Base-by-base conservation (phyloP, 1,140 invertebrate species). In the Eulimnadia texana region DNA sequence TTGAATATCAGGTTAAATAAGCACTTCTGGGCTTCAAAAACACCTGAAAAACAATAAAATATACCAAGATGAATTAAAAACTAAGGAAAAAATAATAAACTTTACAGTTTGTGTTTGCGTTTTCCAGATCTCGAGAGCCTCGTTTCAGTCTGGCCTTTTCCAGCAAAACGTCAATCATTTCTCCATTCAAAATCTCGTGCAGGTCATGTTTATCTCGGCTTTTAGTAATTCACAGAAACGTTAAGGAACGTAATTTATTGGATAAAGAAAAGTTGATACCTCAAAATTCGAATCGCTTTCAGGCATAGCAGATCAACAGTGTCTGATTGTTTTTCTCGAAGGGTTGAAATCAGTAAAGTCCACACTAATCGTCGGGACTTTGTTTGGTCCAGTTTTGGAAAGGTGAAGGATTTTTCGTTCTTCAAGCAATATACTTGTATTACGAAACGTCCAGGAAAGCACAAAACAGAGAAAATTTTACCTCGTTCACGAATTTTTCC, bases 1-100 rank as follows among this genome's bases (percentile, higher is more conserved):
- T 94, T 90, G 70, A 82, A 94, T 52, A 93, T 76, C 50, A 95
- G 73, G 74, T 97, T 97, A 69, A 88, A 93, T 2, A 96, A 71
- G 69, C 90, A 84, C 74, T 95, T 97, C 52, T 90, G 72, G 0
- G 88, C 83, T 73, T 94, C 91, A 6, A 86, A 69, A 11, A 78
- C 78, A 64, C 82, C 82, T 42, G 33, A 42, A 9, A 42, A 6
- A 42, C 6, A 9, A 42, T 6, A 9, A 9, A 16, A 42, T 42
- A 42, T 42, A 16, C 6, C 16, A 16, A 9, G 33, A 9, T 42
- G 6, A 42, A 42, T 42, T 42, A 42, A 42, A 9, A 16, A 42
- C 16, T 42, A 16, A 42, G 6, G 33, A 42, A 42, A 42, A 9
- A 42, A 9, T 42, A 9, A 42, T 42, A 9, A 42, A 42, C 16